A percentile compares a stretch with the other conserved stretches of the same genome.
Conservation (phyloP, 2,797 vertebrate species). For the Kryptopterus vitreolus region DNA sequence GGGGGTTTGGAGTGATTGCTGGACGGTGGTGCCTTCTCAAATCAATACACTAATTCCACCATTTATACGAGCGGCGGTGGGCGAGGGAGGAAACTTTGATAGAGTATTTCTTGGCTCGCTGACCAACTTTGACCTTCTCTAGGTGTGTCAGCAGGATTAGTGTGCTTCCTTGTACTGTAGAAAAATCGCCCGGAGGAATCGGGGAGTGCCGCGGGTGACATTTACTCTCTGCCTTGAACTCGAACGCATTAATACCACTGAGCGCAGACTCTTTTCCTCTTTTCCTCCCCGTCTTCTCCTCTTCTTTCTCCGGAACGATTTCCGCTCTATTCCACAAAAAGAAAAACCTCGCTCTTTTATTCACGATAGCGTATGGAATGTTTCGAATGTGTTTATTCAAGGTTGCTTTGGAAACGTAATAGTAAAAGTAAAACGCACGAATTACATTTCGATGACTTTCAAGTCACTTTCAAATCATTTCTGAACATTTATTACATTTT, state of each 20-base stretch:
- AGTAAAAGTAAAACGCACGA: too few relatives aligned
- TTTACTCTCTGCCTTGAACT: constrained; percentile 81
- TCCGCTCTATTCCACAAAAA: not conserved
- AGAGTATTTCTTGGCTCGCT: constrained; percentile 99
- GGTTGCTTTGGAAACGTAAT: too few relatives aligned
- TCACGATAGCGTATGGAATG: too few relatives aligned
- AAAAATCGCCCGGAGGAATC: constrained; percentile 91
- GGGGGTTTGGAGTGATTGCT: constrained; percentile 99
- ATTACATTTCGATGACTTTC: too few relatives aligned
- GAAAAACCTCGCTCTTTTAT: too few relatives aligned
- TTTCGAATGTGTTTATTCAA: too few relatives aligned
- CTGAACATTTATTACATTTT: too few relatives aligned
- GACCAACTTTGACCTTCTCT: constrained; percentile 99
- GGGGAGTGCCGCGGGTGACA: constrained; percentile 84
- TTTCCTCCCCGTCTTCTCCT: constrained; percentile 4
- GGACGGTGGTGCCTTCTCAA: constrained; percentile 88
- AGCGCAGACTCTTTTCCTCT: constrained; percentile 68
- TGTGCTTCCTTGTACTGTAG: constrained; percentile 85
- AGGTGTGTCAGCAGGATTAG: constrained; percentile 90
- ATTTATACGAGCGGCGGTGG: constrained; percentile 95
- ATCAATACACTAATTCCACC: constrained; percentile 99
- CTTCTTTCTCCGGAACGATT: not conserved
- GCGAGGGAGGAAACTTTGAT: constrained; percentile 95
- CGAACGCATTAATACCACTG: constrained; percentile 90
- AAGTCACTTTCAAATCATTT: too few relatives aligned